These are phyloP conservation scores for Cerastis rubricosa DNA, from an alignment of 2,888 invertebrate species.

Conservation along the genomic window DNA sequence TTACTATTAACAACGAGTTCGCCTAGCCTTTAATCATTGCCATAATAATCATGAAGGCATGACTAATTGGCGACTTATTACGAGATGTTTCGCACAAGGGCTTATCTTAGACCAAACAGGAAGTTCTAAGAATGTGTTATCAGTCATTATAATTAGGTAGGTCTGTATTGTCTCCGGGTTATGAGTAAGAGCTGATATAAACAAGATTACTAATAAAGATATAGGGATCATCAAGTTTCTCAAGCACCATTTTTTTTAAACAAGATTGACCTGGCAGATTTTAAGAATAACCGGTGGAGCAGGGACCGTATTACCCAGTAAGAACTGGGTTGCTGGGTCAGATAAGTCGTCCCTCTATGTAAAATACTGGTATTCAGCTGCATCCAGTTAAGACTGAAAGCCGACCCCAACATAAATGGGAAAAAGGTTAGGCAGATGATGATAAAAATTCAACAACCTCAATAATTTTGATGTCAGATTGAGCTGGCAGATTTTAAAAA, in stretches of 20 bases:
- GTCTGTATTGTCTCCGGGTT: neutral
- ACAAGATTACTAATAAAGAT: constrained; percentile 1
- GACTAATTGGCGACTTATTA: constrained; percentile 18
- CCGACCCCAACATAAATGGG: too few relatives aligned
- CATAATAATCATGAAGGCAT: neutral
- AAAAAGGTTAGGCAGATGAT: too few relatives aligned
- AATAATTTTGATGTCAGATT: too few relatives aligned
- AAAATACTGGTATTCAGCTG: too few relatives aligned
- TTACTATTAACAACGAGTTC: neutral
- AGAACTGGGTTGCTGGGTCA: too few relatives aligned
- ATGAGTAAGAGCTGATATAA: constrained; percentile 18
- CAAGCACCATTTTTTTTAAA: neutral
- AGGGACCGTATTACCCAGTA: too few relatives aligned
- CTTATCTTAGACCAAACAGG: constrained; percentile 39
- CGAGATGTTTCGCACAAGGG: neutral
- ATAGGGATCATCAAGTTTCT: neutral
- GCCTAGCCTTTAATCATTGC: neutral
- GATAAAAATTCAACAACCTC: too few relatives aligned
- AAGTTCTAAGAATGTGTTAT: constrained; percentile 34
- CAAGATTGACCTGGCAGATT: too few relatives aligned
- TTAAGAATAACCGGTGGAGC: too few relatives aligned
- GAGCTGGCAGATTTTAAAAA: too few relatives aligned
- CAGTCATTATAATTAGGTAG: constrained; percentile 11
- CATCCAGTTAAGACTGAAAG: too few relatives aligned
- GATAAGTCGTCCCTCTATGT: too few relatives aligned